phyloP scores from a whole-genome alignment of 2,113 vertebrate genomes.

The Trinectes maculatus region DNA sequence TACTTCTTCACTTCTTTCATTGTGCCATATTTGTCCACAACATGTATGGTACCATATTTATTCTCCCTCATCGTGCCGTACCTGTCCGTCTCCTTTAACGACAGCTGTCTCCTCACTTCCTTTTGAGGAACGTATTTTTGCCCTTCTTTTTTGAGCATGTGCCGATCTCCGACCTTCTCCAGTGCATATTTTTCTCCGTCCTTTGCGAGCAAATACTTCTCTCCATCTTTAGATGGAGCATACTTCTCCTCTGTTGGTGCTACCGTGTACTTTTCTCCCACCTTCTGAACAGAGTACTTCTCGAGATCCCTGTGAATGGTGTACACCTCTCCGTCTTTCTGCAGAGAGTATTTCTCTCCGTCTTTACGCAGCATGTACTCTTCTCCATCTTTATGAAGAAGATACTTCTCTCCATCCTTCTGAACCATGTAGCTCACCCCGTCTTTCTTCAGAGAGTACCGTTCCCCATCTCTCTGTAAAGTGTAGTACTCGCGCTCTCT shows the following conservation, averaged over 20 bases:
- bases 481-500: slow-evolving; percentile 69
- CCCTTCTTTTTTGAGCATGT: slow-evolving; percentile 77
- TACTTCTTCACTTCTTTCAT: slow-evolving; percentile 76
- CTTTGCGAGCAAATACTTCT: slow-evolving; percentile 67
- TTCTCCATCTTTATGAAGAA: slow-evolving; percentile 73
- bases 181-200: slow-evolving; percentile 67
- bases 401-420: slow-evolving; percentile 64
- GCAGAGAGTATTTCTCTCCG: slow-evolving; percentile 57
- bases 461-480: slow-evolving; percentile 66
- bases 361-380: slow-evolving; percentile 66
- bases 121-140: slow-evolving; percentile 76
- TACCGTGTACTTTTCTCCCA: slow-evolving; percentile 38
- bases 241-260: slow-evolving; percentile 52
- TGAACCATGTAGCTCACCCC: slow-evolving; percentile 65
- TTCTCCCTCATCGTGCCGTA: slow-evolving; percentile 48
- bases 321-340: slow-evolving; percentile 57
- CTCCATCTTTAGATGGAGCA: slow-evolving; percentile 54
- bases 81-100: slow-evolving; percentile 76
- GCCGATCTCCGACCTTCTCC: slow-evolving; percentile 64
- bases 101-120: slow-evolving; percentile 63
- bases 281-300: slow-evolving; percentile 51
- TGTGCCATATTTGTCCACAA: slow-evolving; percentile 66
- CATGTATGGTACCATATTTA: slow-evolving; percentile 58
- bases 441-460: slow-evolving; percentile 63
- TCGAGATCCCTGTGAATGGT: slow-evolving; percentile 68